Percentiles rank a stretch among this genome's conserved stretches.
Conservation (phyloP, 2,113 vertebrate genomes). For the Cynoglossus semilaevis region DNA sequence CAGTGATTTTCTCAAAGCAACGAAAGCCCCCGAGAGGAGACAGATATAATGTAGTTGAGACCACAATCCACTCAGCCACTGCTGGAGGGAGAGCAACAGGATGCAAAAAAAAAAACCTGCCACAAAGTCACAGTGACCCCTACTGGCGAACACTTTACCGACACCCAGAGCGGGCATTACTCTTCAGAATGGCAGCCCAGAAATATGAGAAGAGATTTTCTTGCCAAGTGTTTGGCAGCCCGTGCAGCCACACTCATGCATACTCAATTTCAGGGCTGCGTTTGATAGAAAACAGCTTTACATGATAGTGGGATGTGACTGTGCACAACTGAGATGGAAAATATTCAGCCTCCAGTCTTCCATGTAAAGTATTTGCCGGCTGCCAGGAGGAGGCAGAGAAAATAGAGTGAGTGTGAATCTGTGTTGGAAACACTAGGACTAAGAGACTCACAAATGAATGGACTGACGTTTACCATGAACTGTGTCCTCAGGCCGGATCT, state of each 20-base stretch:
- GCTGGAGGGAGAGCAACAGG: slow-evolving; percentile 63
- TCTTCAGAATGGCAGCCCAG: slow-evolving; percentile 52
- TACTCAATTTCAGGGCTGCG: slow-evolving; percentile 63
- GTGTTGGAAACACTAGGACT: slow-evolving; percentile 13
- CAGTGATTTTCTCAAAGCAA: slow-evolving; percentile 64
- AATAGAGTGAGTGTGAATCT: slow-evolving; percentile 31
- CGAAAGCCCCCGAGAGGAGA: slow-evolving; percentile 70
- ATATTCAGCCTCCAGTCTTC: slow-evolving; percentile 40
- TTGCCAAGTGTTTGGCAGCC: slow-evolving; percentile 62
- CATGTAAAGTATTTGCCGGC: slow-evolving; percentile 49
- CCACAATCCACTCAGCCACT: slow-evolving; percentile 48
- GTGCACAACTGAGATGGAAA: slow-evolving; percentile 57
- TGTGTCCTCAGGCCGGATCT: background rate
- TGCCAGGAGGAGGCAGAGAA: slow-evolving; percentile 22
- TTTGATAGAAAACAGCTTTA: slow-evolving; percentile 67
- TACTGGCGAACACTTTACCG: slow-evolving; percentile 14
- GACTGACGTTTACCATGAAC: background rate
- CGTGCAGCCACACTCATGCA: slow-evolving; percentile 56
- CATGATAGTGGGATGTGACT: slow-evolving; percentile 64
- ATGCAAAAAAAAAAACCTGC: slow-evolving; percentile 26
- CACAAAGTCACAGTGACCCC: slow-evolving; percentile 73
- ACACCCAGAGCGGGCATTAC: slow-evolving; percentile 26
- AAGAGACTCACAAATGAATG: slow-evolving; percentile 11
- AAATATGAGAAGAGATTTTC: slow-evolving; percentile 58
- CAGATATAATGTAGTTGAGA: slow-evolving; percentile 63